These are phyloP conservation scores for Lonchura striata DNA, from an alignment of 2,113 vertebrate genomes.

Conservation along the genomic window DNA sequence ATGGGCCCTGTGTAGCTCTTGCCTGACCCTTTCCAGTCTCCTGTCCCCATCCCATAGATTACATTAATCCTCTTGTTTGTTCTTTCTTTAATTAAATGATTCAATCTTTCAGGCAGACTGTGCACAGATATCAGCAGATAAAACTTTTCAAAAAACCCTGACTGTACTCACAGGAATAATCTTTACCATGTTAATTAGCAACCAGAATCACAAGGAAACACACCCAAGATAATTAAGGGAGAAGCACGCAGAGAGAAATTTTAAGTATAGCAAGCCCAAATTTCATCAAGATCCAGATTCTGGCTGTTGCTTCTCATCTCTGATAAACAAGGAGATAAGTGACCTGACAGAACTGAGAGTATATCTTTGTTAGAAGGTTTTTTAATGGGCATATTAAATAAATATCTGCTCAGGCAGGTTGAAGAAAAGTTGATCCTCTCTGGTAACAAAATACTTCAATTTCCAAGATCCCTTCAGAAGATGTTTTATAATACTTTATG, in stretches of 20 bases:
- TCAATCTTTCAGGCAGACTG: constrained; percentile 40
- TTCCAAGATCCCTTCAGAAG: background rate
- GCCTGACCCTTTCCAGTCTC: background rate
- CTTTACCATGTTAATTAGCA: constrained; percentile 22
- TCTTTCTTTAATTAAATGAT: constrained; percentile 65
- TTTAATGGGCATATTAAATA: background rate
- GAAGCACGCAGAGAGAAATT: background rate
- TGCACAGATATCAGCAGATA: constrained; percentile 24
- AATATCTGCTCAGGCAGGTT: background rate
- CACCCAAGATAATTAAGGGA: background rate
- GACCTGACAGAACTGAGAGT: background rate
- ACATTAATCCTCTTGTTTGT: constrained; percentile 58
- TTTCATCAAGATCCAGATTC: background rate
- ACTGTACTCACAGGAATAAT: background rate
- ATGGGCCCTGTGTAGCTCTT: background rate
- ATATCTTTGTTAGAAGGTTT: background rate
- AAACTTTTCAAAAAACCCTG: background rate
- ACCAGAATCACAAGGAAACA: background rate
- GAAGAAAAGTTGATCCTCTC: background rate
- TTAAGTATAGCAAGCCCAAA: background rate
- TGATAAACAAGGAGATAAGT: background rate
- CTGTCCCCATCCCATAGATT: background rate
- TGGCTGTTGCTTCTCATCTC: background rate
- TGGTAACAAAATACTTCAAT: background rate
- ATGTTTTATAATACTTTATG: background rate